A percentile compares a stretch with the other conserved stretches of the same genome.
Evolutionary conservation across 2,888 invertebrate genomes (phyloP).

Genomic region (Pelosia muscerda): DNA sequence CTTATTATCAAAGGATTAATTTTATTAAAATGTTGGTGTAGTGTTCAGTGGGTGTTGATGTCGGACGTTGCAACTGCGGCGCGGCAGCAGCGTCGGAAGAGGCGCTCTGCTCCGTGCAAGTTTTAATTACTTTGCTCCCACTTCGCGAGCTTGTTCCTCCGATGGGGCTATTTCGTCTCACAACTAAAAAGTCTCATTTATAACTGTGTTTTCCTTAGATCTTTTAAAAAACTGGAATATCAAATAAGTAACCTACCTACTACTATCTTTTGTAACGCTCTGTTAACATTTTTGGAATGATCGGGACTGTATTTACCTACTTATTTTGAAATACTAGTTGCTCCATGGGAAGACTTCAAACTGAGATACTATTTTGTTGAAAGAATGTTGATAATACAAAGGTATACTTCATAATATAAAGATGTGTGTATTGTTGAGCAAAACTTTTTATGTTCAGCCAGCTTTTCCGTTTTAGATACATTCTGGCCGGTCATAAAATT

Average conservation of each 20-base stretch:
- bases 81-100: slow-evolving; percentile 42
- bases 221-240: slow-evolving; percentile 64
- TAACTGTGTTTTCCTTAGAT: slow-evolving; percentile 66
- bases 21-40: slow-evolving; percentile 54
- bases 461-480: no score
- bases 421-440: no score
- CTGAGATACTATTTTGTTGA: no score
- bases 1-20: slow-evolving; percentile 58
- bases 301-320: no score
- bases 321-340: no score
- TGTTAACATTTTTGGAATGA: no score
- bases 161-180: slow-evolving; percentile 73
- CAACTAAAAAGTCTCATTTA: slow-evolving; percentile 79
- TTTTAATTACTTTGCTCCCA: slow-evolving; percentile 82
- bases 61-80: slow-evolving; percentile 48
- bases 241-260: slow-evolving; percentile 51
- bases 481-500: no score
- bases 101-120: slow-evolving; percentile 62
- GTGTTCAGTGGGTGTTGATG: slow-evolving; percentile 37
- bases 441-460: no score
- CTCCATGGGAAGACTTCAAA: no score
- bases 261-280: no score
- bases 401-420: no score
- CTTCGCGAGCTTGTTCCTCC: slow-evolving; percentile 71
- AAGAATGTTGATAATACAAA: no score